Evolutionary conservation across 2,888 invertebrate genomes (phyloP), one percentile per base, ranked within the genome.

Genomic region (Nomada hirtipes): DNA sequence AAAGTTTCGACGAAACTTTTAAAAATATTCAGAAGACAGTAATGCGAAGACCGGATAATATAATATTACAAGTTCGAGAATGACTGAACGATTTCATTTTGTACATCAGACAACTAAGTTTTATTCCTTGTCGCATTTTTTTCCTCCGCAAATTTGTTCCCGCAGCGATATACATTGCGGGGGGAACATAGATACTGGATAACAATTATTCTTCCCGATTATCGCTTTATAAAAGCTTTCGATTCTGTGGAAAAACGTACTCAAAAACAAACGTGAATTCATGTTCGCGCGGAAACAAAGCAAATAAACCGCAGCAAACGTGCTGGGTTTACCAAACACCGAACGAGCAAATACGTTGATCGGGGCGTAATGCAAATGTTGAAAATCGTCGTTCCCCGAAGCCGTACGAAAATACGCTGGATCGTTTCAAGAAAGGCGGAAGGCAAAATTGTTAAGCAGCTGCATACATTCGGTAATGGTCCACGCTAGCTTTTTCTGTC

Each of bases 291-390:
- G 36, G 61, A 55, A 78, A 78, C 50, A 61, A 13, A 42, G 47
- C 60, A 71, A 79, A 75, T 60, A 79, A 78, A 71, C 65, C 60
- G 13, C 29, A 65, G 57, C 70, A 26, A 65, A 71, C 65, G 78
- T 61, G 70, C 2, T 4, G 44, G 20, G 70, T 23, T 20, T 63
- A 63, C 57, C 23, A 65, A 60, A 29, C 59, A 29, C 11, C 15
- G 60, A 44, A 26, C 53, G 29, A 15, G 15, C 13, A 55, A 57
- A 50, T 68, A 63, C 74, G 18, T 78, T 55, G 74, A 68, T 57
- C 57, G 55, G 11, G 53, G 23, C 13, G 53, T 57, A 26, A 69
- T 75, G 76, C 69, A 75, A 77, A 70, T 55, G 57, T 65, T 42
- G 65, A 36, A 18, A 67, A 26, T 36, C 42, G 50, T 11, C 18